These are phyloP conservation scores for Melanerpes formicivorus DNA, from an alignment of 2,113 vertebrate genomes.

Conservation along the genomic window DNA sequence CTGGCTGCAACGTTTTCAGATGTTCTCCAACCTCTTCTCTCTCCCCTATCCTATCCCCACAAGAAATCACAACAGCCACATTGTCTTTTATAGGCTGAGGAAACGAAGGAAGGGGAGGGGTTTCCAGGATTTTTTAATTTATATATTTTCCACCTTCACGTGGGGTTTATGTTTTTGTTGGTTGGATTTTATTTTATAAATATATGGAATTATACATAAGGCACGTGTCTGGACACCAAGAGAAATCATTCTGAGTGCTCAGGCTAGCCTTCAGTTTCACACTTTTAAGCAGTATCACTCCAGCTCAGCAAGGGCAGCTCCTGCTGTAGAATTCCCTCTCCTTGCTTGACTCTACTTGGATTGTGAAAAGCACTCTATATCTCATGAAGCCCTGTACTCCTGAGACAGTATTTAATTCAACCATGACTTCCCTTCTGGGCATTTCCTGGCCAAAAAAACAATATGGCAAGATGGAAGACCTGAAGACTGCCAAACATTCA, in stretches of 20 bases:
- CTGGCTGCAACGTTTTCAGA: not conserved
- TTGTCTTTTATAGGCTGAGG: conserved; percentile 27
- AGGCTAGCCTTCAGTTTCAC: not conserved
- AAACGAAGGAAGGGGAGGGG: conserved; percentile 39
- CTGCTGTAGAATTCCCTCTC: not conserved
- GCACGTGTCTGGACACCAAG: not conserved
- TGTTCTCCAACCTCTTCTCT: not conserved
- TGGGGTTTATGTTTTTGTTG: too few relatives aligned
- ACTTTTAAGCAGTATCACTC: not conserved
- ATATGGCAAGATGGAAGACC: conserved; percentile 17
- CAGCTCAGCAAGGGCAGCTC: not conserved
- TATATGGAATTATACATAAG: not conserved
- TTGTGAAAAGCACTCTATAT: conserved; percentile 51
- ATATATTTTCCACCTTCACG: conserved; percentile 2
- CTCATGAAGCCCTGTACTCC: not conserved
- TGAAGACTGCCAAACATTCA: conserved; percentile 50
- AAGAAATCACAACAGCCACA: not conserved
- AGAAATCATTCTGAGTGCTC: not conserved
- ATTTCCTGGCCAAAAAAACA: conserved; percentile 57
- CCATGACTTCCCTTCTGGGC: conserved; percentile 48
- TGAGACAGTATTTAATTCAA: conserved; percentile 54
- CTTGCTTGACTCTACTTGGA: conserved; percentile 6
- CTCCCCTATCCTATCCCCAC: conserved; percentile 10
- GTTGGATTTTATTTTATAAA: not conserved
- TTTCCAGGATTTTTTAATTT: conserved; percentile 53